Conservation (phyloP, 2,797 vertebrate species). For the Ptychadena robeensis region DNA sequence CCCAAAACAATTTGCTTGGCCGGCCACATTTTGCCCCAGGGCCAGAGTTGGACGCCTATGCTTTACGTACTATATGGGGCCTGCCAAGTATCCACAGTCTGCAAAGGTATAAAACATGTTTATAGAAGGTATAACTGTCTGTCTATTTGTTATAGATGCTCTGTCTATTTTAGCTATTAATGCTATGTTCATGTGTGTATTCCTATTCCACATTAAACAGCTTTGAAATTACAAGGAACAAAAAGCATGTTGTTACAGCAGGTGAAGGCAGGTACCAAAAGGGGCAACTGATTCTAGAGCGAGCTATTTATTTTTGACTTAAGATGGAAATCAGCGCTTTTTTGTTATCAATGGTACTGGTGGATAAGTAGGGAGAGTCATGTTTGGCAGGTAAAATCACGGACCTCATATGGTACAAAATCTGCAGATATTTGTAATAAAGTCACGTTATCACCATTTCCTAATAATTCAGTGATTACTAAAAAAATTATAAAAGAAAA, state of each 20-base stretch:
- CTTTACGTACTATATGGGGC: too few relatives aligned
- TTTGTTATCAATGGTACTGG: too few relatives aligned
- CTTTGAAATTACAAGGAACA: not conserved
- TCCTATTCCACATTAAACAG: not conserved
- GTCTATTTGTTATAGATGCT: not conserved
- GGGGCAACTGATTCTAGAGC: not conserved
- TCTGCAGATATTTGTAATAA: not conserved
- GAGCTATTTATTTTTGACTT: not conserved
- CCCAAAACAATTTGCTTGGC: too few relatives aligned
- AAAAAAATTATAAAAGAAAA: not conserved
- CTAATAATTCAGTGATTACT: not conserved
- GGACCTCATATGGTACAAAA: not conserved
- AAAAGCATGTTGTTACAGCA: not conserved
- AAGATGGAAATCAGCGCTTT: not conserved
- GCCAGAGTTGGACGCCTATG: too few relatives aligned
- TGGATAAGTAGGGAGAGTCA: too few relatives aligned
- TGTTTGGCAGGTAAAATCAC: not conserved
- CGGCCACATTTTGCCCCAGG: too few relatives aligned
- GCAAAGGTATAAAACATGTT: too few relatives aligned
- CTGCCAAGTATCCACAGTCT: too few relatives aligned
- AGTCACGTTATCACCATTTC: not conserved
- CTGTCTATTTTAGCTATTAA: too few relatives aligned
- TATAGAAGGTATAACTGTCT: too few relatives aligned
- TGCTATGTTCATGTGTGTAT: not conserved
- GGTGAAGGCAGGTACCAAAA: not conserved